Base-by-base conservation (phyloP, 2,888 invertebrate genomes). In the Blastobasis lacticolella region DNA sequence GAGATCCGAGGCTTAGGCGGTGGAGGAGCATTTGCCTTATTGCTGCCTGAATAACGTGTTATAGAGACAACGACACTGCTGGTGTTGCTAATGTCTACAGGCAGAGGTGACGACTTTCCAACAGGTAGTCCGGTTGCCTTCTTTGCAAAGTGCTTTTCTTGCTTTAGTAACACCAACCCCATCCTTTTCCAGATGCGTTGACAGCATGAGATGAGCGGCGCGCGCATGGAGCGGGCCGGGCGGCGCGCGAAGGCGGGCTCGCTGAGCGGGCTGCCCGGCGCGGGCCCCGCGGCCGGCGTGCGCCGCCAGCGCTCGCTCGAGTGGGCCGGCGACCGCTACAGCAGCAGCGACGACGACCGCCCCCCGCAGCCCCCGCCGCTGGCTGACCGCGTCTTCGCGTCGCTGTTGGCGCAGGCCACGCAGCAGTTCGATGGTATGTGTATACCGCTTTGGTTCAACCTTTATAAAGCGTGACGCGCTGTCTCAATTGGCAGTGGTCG, bases 271-370 rank as follows among this genome's bases (percentile, higher is more conserved):
- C 63, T 86, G 60, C 74, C 82, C 5, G 79, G 75, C 62, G 71
- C 75, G 73, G 79, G 73, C 59, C 75, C 60, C 63, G 69, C 45
- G 67, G 69, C 71, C 51, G 67, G 70, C 56, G 87, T 87, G 52
- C 80, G 90, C 51, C 89, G 90, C 50, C 90, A 90, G 75, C 89
- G 90, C 64, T 90, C 90, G 69, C 81, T 90, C 46, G 90, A 90
- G 78, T 89, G 90, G 89, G 79, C 81, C 55, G 90, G 90, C 57
- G 88, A 90, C 69, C 78, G 90, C 56, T 90, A 90, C 72, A 90
- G 89, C 75, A 90, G 90, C 70, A 88, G 88, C 58, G 88, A 89
- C 60, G 90, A 87, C 61, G 82, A 89, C 62, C 82, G 82, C 62
- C 90, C 78, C 64, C 87, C 77, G 59, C 88, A 80, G 66, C 88